Base-by-base conservation (phyloP, 2,888 invertebrate genomes). In the Molorchus minor region DNA sequence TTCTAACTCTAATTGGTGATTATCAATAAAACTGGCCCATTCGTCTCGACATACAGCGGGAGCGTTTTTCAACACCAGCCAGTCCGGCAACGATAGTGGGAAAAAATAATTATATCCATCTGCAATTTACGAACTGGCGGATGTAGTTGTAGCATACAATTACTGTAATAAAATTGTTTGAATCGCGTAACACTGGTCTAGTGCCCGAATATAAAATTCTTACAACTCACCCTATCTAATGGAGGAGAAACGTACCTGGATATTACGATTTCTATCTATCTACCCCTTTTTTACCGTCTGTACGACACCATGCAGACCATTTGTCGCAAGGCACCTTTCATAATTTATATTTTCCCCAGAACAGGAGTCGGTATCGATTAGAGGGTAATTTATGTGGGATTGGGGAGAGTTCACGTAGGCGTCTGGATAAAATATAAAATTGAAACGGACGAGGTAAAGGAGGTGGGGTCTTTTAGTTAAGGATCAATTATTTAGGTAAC, bases 381-480 rank as follows among this genome's bases (percentile, higher is more conserved):
- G 67, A 68, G 65, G 69, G 72, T 75, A 77, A 75, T 75, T 75
- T 74, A 76, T 74, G 64, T 67, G 70, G 67, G 65, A 64, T 62
- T 64, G 67, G 70, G 69, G 72, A 68, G 69, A 71, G 60, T 68
- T 68, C 65, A 69, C 67, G 70, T 70, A 71, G 69, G 70, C 72
- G 69, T 67, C 71, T 69, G 46, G 61, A 62, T 71, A 73, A 73
- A 75, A 74, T 73, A 75, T 71, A 71, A 76, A 76, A 77, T 77
- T 77, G 76, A 77, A 75, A 76, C 74, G 75, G 76, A 77, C 74
- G 75, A 73, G 75, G 75, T 75, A 75, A 75, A 75, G 68, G 66
- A 65, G 75, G 75, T 61, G 74, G 70, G 62, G 62, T 56, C n/a
- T n/a, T n/a, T n/a, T n/a, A n/a, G n/a, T n/a, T n/a, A n/a, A 8